These are phyloP conservation scores for Mormyrus hasselquistii DNA, from an alignment of 2,797 vertebrate species.

Conservation along the genomic window DNA sequence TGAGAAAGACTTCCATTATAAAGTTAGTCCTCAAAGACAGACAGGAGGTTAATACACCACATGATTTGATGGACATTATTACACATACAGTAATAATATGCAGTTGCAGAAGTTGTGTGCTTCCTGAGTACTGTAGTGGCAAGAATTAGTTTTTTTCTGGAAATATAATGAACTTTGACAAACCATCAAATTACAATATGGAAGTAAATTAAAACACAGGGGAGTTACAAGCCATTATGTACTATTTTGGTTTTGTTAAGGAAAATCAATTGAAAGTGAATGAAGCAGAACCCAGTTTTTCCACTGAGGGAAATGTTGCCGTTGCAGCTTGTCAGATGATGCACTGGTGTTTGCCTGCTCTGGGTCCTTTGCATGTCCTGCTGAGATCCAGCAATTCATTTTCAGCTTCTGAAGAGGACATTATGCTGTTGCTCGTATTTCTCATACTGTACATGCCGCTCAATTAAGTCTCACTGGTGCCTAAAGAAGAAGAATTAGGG, in stretches of 20 bases:
- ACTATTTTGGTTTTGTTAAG: background rate
- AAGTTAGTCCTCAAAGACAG: background rate
- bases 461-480: background rate
- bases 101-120: background rate
- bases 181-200: background rate
- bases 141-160: background rate
- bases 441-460: background rate
- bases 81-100: background rate
- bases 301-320: background rate
- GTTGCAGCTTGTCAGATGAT: background rate
- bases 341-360: background rate
- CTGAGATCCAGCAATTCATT: background rate
- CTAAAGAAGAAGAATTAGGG: background rate
- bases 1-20: background rate
- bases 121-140: background rate
- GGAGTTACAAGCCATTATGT: constrained; percentile 9
- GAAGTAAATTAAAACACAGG: constrained; percentile 9
- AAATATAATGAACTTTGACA: background rate
- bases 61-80: background rate
- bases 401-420: background rate
- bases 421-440: background rate
- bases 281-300: background rate
- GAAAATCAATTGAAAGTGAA: constrained; percentile 12
- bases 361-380: background rate
- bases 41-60: background rate